Conservation (phyloP, 2,888 invertebrate genomes). For the Lasioglossum oenotherae region DNA sequence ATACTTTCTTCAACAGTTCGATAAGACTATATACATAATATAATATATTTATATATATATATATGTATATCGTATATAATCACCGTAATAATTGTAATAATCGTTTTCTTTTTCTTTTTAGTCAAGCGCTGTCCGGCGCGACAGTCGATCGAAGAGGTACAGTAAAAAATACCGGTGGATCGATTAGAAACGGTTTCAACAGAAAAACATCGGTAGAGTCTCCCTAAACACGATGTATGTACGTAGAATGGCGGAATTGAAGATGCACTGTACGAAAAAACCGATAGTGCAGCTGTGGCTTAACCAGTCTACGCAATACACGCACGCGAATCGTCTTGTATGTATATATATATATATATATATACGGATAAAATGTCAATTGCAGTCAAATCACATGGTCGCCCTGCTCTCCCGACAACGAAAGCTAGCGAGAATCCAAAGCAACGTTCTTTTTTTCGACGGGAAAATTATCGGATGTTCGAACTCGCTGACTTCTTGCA, state of each 20-base stretch:
- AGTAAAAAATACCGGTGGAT: conserved; percentile 67
- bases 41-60: conserved; percentile 7
- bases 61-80: conserved; percentile 20
- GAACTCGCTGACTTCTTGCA: neutral
- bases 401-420: conserved; percentile 19
- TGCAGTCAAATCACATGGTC: conserved; percentile 78
- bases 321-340: conserved; percentile 40
- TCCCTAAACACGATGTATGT: conserved; percentile 48
- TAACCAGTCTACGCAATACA: conserved; percentile 59
- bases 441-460: neutral
- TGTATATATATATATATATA: conserved; percentile 56
- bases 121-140: conserved; percentile 62
- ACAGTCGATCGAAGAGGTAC: conserved; percentile 65
- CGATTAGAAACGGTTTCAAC: conserved; percentile 39
- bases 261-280: conserved; percentile 37
- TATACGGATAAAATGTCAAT: conserved; percentile 63
- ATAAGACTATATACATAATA: conserved; percentile 66
- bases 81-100: conserved; percentile 33
- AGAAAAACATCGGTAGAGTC: conserved; percentile 44
- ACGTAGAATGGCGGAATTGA: conserved; percentile 54
- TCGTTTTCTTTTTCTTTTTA: conserved; percentile 13
- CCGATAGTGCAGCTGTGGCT: conserved; percentile 46
- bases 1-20: conserved; percentile 80
- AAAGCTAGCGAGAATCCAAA: neutral
- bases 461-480: neutral